Evolutionary conservation across 2,113 vertebrate genomes (phyloP).

Genomic region (Syngnathoides biaculeatus): DNA sequence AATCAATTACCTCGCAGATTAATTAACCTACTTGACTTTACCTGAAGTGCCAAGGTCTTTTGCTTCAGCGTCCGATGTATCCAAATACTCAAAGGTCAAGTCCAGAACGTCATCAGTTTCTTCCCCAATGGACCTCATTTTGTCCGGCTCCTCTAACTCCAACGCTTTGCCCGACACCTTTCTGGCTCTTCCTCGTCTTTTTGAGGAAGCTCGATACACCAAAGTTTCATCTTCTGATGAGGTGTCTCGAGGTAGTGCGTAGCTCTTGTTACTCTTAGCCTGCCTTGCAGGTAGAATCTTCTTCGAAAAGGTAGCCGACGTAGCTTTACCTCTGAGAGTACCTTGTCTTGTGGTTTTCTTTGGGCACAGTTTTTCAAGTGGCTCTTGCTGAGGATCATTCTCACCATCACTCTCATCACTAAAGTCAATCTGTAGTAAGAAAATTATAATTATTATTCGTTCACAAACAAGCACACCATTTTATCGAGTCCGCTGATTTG

Average conservation of each 20-base stretch:
- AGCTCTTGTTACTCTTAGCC: constrained; percentile 45
- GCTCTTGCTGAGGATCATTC: constrained; percentile 24
- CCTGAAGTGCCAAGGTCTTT: constrained; percentile 52
- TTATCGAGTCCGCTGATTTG: neutral
- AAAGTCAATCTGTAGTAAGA: constrained; percentile 75
- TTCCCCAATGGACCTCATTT: constrained; percentile 74
- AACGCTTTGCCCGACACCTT: constrained; percentile 11
- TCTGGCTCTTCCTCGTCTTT: constrained; percentile 39
- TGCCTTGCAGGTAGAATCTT: constrained; percentile 34
- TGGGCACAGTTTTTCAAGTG: constrained; percentile 26
- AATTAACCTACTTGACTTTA: constrained; percentile 25
- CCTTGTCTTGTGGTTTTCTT: constrained; percentile 35
- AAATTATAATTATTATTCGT: neutral
- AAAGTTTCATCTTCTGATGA: constrained; percentile 51
- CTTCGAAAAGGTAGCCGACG: constrained; percentile 19
- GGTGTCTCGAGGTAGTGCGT: neutral
- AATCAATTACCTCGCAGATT: neutral
- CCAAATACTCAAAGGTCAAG: constrained; percentile 74
- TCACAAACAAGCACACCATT: neutral
- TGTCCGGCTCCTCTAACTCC: constrained; percentile 59
- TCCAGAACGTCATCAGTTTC: constrained; percentile 54
- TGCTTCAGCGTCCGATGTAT: constrained; percentile 71
- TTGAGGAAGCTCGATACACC: constrained; percentile 20
- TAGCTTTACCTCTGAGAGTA: constrained; percentile 19
- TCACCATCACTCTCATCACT: constrained; percentile 87